Evolutionary conservation across 2,113 vertebrate genomes (phyloP).

Genomic region (Cheilinus undulatus): DNA sequence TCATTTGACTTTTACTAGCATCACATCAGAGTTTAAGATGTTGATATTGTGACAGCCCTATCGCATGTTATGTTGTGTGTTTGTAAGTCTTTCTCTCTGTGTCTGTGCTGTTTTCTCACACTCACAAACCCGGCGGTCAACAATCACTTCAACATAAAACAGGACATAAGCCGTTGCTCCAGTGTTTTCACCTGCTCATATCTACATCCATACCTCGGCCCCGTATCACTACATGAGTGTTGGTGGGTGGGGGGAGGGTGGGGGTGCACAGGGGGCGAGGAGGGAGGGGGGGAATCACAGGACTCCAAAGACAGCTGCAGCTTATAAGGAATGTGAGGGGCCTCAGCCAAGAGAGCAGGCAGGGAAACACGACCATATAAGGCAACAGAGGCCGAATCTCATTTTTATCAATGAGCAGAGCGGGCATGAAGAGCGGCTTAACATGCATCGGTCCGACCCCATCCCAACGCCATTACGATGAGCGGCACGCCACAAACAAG

Average conservation of each 20-base stretch:
- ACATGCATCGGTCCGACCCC: constrained; percentile 66
- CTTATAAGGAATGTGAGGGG: constrained; percentile 96
- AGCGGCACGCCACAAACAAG: not conserved
- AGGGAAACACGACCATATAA: constrained; percentile 99
- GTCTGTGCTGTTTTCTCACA: constrained; percentile 10
- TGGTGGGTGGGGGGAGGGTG: not conserved
- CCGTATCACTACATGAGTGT: constrained; percentile 72
- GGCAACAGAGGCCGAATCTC: constrained; percentile 94
- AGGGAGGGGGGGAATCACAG: constrained; percentile 69
- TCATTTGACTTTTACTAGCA: too few relatives aligned
- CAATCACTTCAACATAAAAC: constrained; percentile 42
- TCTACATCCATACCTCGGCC: constrained; percentile 73
- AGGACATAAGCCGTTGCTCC: constrained; percentile 41
- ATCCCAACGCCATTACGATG: constrained; percentile 52
- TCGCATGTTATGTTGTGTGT: not conserved
- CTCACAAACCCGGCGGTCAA: constrained; percentile 16
- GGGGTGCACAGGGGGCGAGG: not conserved
- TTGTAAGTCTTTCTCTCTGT: too few relatives aligned
- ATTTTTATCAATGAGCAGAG: constrained; percentile 95
- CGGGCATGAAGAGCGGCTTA: constrained; percentile 66
- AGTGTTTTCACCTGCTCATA: constrained; percentile 76
- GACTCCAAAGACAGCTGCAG: constrained; percentile 95
- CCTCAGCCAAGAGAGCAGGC: constrained; percentile 88
- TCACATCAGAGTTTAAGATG: too few relatives aligned
- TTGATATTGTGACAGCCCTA: too few relatives aligned